Evolutionary conservation across 2,797 vertebrate species (phyloP).

Genomic region (Squalus acanthias): DNA sequence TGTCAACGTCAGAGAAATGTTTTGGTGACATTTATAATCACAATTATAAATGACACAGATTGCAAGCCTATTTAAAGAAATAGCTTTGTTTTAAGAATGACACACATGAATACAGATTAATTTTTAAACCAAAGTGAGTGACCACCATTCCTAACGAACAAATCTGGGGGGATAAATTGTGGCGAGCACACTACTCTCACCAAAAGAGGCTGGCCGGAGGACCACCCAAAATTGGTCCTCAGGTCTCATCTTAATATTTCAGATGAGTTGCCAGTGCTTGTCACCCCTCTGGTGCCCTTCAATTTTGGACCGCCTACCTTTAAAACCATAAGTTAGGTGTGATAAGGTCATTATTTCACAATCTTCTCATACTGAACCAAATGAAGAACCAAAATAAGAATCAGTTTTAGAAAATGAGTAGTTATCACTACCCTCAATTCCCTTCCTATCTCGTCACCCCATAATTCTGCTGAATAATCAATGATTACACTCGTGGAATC

Average conservation of each 20-base stretch:
- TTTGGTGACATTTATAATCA: not conserved
- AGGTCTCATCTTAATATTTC: not conserved
- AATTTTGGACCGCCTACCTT: not conserved
- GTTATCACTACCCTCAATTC: not conserved
- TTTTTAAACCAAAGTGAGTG: not conserved
- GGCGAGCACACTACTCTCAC: not conserved
- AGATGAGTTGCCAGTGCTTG: not conserved
- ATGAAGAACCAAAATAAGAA: not conserved
- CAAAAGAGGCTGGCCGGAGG: not conserved
- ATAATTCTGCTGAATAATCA: not conserved
- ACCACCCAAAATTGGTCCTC: not conserved
- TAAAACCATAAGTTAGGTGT: not conserved
- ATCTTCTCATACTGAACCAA: not conserved
- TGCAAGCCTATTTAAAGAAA: not conserved
- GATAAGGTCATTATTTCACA: not conserved
- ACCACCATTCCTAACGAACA: not conserved
- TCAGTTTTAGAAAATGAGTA: not conserved
- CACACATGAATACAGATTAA: not conserved
- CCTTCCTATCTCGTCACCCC: not conserved
- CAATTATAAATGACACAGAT: not conserved
- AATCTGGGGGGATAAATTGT: not conserved
- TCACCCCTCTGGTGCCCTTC: not conserved
- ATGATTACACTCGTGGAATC: not conserved
- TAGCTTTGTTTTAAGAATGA: not conserved
- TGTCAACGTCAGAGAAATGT: not conserved